Evolutionary conservation across 1,140 invertebrate genomes (phyloP).

Genomic region (Copidosoma floridanum): DNA sequence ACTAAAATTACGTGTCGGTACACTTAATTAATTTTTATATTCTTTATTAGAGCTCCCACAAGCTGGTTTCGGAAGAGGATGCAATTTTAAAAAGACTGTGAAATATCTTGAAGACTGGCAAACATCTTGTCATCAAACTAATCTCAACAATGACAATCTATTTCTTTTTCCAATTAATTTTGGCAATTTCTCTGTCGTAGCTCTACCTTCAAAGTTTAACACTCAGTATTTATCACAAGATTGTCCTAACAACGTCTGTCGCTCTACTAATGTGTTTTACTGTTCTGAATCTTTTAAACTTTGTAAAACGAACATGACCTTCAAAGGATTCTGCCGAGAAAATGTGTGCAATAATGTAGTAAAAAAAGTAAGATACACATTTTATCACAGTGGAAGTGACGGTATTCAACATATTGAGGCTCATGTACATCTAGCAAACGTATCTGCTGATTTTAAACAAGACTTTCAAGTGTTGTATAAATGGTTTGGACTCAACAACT

Average conservation of each 20-base stretch:
- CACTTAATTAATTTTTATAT: constrained; percentile 7
- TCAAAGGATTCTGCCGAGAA: constrained; percentile 34
- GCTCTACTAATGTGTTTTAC: constrained; percentile 47
- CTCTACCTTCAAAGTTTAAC: constrained; percentile 44
- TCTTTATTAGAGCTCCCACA: constrained; percentile 49
- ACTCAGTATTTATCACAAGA: constrained; percentile 43
- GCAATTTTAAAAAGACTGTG: constrained; percentile 47
- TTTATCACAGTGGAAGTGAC: constrained; percentile 61
- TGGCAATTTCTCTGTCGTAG: constrained; percentile 47
- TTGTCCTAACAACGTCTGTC: constrained; percentile 57
- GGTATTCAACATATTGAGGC: constrained; percentile 56
- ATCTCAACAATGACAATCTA: constrained; percentile 44
- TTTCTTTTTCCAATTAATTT: constrained; percentile 45
- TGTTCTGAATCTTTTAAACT: constrained; percentile 46
- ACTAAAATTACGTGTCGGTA: not conserved
- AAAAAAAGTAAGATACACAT: constrained; percentile 54
- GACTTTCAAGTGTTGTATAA: constrained; percentile 55
- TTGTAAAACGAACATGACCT: constrained; percentile 35
- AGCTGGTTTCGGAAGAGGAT: constrained; percentile 49
- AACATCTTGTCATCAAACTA: constrained; percentile 49
- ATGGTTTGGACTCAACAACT: constrained; percentile 51
- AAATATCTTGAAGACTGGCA: constrained; percentile 53
- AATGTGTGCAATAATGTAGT: constrained; percentile 53
- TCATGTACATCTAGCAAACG: constrained; percentile 51
- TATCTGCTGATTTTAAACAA: constrained; percentile 53